Evolutionary conservation across 2,888 invertebrate species (phyloP).

Genomic region (Parasteatoda lunata): DNA sequence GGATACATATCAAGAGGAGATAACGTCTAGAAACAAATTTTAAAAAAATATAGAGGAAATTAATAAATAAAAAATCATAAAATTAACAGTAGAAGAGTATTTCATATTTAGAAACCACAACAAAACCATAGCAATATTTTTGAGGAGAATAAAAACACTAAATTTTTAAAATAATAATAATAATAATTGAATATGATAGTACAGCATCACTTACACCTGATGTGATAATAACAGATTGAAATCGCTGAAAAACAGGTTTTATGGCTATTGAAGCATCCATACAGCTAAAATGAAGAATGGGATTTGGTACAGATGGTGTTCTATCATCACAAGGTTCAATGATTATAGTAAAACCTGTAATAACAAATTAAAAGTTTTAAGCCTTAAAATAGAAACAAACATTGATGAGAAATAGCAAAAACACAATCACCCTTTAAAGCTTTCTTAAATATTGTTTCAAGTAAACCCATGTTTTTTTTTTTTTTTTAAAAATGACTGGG

Average conservation of each 20-base stretch:
- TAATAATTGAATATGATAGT: neutral
- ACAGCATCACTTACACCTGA: slow-evolving; percentile 81
- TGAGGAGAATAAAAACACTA: too few relatives aligned
- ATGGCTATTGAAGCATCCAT: slow-evolving; percentile 99
- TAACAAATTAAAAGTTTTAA: too few relatives aligned
- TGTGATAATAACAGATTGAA: slow-evolving; percentile 97
- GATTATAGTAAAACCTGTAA: slow-evolving; percentile 93
- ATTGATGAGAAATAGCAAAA: too few relatives aligned
- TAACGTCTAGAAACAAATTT: slow-evolving; percentile 79
- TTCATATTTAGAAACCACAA: neutral
- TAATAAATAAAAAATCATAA: neutral
- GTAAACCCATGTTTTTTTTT: too few relatives aligned
- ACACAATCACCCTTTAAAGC: too few relatives aligned
- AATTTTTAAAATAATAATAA: too few relatives aligned
- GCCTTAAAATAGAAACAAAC: too few relatives aligned
- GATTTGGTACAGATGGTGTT: slow-evolving; percentile 80
- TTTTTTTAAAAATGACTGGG: too few relatives aligned
- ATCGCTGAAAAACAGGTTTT: slow-evolving; percentile 95
- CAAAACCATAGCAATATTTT: neutral
- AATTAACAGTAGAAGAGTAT: neutral
- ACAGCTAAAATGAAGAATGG: slow-evolving; percentile 83
- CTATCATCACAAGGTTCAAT: slow-evolving; percentile 98
- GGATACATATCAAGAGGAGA: slow-evolving; percentile 99
- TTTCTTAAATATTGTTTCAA: too few relatives aligned
- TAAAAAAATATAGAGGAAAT: too few relatives aligned